Evolutionary conservation across 2,888 invertebrate species (phyloP).

Genomic region (Romanomermis culicivorax): DNA sequence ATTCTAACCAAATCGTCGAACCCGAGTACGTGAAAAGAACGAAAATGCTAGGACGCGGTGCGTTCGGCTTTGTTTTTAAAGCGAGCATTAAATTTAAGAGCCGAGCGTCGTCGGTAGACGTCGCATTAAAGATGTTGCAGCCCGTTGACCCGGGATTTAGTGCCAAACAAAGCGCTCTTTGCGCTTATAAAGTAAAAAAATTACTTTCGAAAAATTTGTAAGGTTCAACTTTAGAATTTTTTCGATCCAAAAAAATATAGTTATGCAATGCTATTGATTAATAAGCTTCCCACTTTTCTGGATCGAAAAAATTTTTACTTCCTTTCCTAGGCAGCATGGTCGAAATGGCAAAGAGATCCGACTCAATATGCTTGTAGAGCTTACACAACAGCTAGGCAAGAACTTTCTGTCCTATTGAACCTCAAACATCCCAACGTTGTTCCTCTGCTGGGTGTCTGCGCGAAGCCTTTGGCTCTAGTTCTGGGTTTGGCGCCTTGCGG

Average conservation of each 20-base stretch:
- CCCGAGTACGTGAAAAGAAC: slow-evolving; percentile 54
- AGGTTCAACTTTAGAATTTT: background rate
- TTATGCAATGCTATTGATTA: too few species aligned
- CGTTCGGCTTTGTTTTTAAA: slow-evolving; percentile 86
- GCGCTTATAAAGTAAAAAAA: slow-evolving; percentile 37
- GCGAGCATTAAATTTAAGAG: slow-evolving; percentile 37
- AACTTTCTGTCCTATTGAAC: slow-evolving; percentile 61
- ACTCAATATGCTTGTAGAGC: slow-evolving; percentile 78
- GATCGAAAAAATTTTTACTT: background rate
- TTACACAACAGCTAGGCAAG: slow-evolving; percentile 83
- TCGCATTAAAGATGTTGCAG: slow-evolving; percentile 85
- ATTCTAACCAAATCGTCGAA: slow-evolving; percentile 54
- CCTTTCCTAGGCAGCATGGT: slow-evolving; percentile 42
- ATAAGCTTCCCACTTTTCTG: background rate
- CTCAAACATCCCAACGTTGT: slow-evolving; percentile 77
- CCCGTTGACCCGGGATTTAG: slow-evolving; percentile 64
- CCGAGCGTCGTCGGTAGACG: slow-evolving; percentile 34
- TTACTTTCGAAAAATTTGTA: background rate
- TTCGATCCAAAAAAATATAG: too few species aligned
- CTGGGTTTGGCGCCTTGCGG: slow-evolving; percentile 77
- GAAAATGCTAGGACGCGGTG: slow-evolving; percentile 62
- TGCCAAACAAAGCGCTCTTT: slow-evolving; percentile 43
- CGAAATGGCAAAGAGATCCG: slow-evolving; percentile 83
- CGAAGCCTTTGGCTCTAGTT: slow-evolving; percentile 64
- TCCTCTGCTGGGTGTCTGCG: slow-evolving; percentile 67